Evolutionary conservation across 2,797 vertebrate species (phyloP), one percentile per base, ranked within the genome.

Genomic region (Acrossocheilus wenchowensis): DNA sequence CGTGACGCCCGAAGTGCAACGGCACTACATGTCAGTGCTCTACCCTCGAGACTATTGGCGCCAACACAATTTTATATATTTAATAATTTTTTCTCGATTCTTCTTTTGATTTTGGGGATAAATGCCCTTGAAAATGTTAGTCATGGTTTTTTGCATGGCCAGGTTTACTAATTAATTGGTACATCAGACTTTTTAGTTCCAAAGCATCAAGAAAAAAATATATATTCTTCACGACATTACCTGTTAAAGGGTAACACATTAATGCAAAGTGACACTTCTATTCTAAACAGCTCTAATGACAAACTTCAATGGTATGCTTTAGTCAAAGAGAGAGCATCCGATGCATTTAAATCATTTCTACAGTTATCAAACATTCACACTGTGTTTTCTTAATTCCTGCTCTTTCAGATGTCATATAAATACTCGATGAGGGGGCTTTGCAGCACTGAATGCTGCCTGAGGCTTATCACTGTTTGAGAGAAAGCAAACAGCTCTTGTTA

Each of bases 381-480:
- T 10, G 73, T 69, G 52, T 60, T 84, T 68, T 81, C 57, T 81
- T 85, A 87, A 79, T 86, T 86, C 74, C 74, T 48, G 73, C 86
- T 80, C 74, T 74, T 88, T 82, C 68, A 85, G 73, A 88, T 78
- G 79, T 80, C 54, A 85, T 41, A 89, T 83, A 89, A 90, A 89
- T 87, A 87, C 85, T 90, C 83, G 57, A 73, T 81, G 89, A 86
- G 91, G 91, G 92, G 90, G 86, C 81, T 92, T 48, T 74, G 82
- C 54, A 83, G 57, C 71, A 88, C 87, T 88, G 91, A 93, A 93
- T 90, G 92, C 92, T 89, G 93, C 94, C 91, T 86, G 91, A 89
- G 93, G 94, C 92, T 95, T 93, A 93, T 94, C 93, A 92, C 90
- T 90, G 91, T 92, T 94, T 93, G 90, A 91, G 78, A 89, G 78